Base-by-base conservation (phyloP, 2,113 vertebrate species). In the Stegostoma tigrinum region DNA sequence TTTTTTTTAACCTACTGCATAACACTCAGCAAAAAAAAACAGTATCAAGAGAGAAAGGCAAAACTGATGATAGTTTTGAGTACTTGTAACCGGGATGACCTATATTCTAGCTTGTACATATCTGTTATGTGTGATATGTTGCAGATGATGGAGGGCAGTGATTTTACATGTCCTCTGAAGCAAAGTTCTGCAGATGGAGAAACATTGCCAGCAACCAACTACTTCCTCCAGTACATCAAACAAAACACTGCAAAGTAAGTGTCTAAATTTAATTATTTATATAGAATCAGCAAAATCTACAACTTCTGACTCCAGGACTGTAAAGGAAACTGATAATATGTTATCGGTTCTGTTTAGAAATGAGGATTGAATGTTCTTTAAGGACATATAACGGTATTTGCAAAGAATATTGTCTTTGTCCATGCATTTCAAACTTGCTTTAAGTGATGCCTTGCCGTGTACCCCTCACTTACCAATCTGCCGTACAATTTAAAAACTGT, bases 141-240 rank as follows among this genome's bases (percentile, higher is more conserved):
- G 0, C 96, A 99, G 99, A 96, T 99, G 96, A 98, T 98, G 45
- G 98, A 99, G 96, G 98, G 97, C 12, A 97, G 97, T 86, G 97
- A 98, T 95, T 96, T 96, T n/a, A 97, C 97, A 0, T 98, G 98
- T 2, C 96, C 96, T 96, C 98, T 98, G 96, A 97, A 96, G 0
- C 24, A 98, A 95, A 96, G 97, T 34, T 96, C 97, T 23, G 96
- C 97, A n/a, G 96, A 97, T 52, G 97, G 97, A 96, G 99, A 99
- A 10, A 94, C 89, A 10, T 98, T 98, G 90, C 96, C 98, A 34
- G 98, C 98, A 23, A 99, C 99, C 83, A 99, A 99, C 97, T 99
- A 99, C 96, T 99, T 99, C 96, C 97, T 99, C 78, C 98, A 99
- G 97, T 99, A 99, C 96, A 99, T 99, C 97, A 99, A 95, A 23